phyloP scores from a whole-genome alignment of 2,888 invertebrate genomes.

The Cantharis rustica region DNA sequence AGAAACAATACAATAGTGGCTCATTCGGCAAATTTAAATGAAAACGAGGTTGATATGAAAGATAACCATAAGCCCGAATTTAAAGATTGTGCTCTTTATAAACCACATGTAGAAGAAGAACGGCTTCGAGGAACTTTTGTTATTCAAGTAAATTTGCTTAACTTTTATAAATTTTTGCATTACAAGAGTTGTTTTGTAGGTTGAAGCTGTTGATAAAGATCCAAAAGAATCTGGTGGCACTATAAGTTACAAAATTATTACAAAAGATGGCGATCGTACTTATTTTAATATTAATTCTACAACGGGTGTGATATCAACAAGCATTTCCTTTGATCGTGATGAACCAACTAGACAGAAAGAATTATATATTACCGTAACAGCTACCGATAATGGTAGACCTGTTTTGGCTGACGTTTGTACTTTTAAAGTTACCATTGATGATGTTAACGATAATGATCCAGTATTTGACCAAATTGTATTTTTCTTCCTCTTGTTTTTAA shows the following conservation, averaged over 20 bases:
- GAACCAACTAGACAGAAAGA: constrained; percentile 84
- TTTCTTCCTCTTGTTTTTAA: not conserved
- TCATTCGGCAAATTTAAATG: constrained; percentile 1
- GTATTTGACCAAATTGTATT: constrained; percentile 79
- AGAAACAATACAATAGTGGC: not conserved
- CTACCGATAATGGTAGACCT: constrained; percentile 90
- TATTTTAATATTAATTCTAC: constrained; percentile 79
- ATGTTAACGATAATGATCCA: constrained; percentile 90
- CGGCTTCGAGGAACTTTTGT: constrained; percentile 71
- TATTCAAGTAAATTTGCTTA: constrained; percentile 64
- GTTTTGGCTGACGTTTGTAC: constrained; percentile 92
- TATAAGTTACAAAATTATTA: constrained; percentile 82
- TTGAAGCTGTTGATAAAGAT: constrained; percentile 75
- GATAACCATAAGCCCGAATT: constrained; percentile 90
- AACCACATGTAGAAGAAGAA: constrained; percentile 80
- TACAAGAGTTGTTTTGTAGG: constrained; percentile 54
- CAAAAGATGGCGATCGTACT: constrained; percentile 72
- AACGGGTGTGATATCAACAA: constrained; percentile 79
- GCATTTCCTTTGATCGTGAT: constrained; percentile 83
- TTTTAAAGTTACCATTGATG: constrained; percentile 86
- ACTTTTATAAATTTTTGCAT: constrained; percentile 6
- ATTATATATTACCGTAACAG: constrained; percentile 85
- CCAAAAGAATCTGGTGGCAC: constrained; percentile 76
- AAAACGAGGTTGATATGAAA: constrained; percentile 15
- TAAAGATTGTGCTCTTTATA: constrained; percentile 80